Base-by-base conservation (phyloP, 2,888 invertebrate genomes). In the Dicyrtomina minuta region DNA sequence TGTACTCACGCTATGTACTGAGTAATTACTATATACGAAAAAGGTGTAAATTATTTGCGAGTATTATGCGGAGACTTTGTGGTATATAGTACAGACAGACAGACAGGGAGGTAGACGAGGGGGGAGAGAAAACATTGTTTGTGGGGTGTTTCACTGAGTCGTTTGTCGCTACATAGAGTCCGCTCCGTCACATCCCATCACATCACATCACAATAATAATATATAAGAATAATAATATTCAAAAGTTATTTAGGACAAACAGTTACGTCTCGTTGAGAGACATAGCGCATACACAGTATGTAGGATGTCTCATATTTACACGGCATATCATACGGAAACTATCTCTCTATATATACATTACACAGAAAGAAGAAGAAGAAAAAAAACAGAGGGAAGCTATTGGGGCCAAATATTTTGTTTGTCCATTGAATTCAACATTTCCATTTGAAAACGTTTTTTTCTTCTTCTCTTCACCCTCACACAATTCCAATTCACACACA, bases 181-280 rank as follows among this genome's bases (percentile, higher is more conserved):
- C 4, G 3, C 4, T 33, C 33, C 8, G 33, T 33, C 17, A 39
- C 39, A 58, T 10, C 6, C 12, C 49, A 49, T 49, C 17, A 12
- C 49, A n/a, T n/a, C n/a, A 49, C 10, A n/a, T n/a, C 6, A 49
- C 12, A 12, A 49, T 49, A n/a, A 17, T 20, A 17, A 53, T 13
- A 20, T 22, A 53, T 22, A 53, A 17, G 22, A 22, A 53, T 26
- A 53, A 22, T 22, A 22, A 24, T 15, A 44, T 62, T 62, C 62
- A 62, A 27, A 60, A 62, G 49, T 49, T 62, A 62, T 62, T 62
- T 62, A 49, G 62, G 62, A 27, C 62, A 62, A 62, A 62, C 62
- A 62, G 62, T 62, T 44, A 60, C 33, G 33, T 49, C 26, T 41
- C 41, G 41, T 59, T 43, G 59, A 59, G 41, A 59, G 56, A 56